phyloP scores from a whole-genome alignment of 2,113 vertebrate species.

The Hymenochirus boettgeri region DNA sequence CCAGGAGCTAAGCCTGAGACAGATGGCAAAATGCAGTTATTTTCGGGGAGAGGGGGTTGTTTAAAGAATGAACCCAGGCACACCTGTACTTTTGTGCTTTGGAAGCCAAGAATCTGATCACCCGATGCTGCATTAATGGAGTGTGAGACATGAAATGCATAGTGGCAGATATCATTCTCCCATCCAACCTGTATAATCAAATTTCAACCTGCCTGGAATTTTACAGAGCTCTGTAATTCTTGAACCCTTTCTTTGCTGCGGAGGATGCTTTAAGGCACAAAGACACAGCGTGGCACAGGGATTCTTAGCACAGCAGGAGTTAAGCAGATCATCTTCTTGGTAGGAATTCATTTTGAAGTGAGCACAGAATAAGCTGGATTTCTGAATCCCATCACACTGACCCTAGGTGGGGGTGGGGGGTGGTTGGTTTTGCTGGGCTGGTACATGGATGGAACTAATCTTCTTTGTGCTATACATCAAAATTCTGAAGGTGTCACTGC shows the following conservation, averaged over 20 bases:
- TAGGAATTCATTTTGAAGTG: not conserved
- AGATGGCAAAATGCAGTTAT: slow-evolving; percentile 2
- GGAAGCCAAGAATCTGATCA: not conserved
- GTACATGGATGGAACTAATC: not conserved
- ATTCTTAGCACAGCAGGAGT: not conserved
- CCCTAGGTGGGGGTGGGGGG: not conserved
- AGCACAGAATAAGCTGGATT: not conserved
- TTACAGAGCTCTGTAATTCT: not conserved
- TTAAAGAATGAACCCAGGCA: not conserved
- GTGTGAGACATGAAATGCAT: slow-evolving; percentile 17
- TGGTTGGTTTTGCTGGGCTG: no score
- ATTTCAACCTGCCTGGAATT: not conserved
- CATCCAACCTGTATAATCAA: slow-evolving; percentile 11
- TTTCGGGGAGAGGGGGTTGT: not conserved
- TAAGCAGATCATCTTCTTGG: not conserved
- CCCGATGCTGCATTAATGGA: slow-evolving; percentile 27
- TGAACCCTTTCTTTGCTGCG: not conserved
- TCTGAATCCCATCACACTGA: not conserved
- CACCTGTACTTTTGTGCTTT: slow-evolving; percentile 2
- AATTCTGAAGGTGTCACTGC: not conserved
- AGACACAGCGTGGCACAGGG: not conserved
- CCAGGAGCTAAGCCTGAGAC: not conserved
- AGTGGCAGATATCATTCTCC: slow-evolving; percentile 10
- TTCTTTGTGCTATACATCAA: not conserved
- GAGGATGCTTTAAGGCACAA: not conserved